Percentiles rank a stretch among this genome's conserved stretches.
These are phyloP conservation scores for Tipula helvola DNA, from an alignment of 2,888 invertebrate species.

Conservation along the genomic window DNA sequence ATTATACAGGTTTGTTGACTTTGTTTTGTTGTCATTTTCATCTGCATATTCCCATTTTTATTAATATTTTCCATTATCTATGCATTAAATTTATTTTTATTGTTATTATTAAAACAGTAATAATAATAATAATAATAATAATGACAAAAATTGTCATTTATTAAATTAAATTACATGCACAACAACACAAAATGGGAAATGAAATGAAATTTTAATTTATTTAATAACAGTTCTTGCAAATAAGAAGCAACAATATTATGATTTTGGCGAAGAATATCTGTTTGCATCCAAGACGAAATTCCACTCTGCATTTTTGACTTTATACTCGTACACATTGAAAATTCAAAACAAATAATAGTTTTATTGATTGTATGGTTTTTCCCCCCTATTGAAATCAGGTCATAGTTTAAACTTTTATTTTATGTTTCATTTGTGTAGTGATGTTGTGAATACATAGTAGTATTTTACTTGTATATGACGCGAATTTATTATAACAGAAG, in stretches of 20 bases:
- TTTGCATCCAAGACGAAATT: not conserved
- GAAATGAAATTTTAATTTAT: not conserved
- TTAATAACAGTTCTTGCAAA: not conserved
- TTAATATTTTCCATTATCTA: not conserved
- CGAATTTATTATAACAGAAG: not conserved
- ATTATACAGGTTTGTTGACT: slow-evolving; percentile 40
- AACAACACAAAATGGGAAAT: not conserved
- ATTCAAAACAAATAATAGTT: not conserved
- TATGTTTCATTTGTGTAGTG: not conserved
- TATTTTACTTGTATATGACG: not conserved
- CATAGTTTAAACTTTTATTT: not conserved
- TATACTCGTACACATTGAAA: not conserved
- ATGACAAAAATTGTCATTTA: not conserved
- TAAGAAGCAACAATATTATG: not conserved
- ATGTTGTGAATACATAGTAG: not conserved
- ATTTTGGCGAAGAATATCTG: not conserved
- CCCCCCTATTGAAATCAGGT: not conserved
- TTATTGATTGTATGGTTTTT: not conserved
- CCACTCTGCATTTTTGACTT: not conserved
- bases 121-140: not conserved
- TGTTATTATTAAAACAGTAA: not conserved
- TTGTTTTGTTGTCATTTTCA: not conserved
- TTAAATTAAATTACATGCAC: not conserved
- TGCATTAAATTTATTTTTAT: not conserved
- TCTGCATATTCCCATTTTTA: not conserved